phyloP scores from a whole-genome alignment of 2,113 vertebrate genomes.

The Phalacrocorax brasilianus region DNA sequence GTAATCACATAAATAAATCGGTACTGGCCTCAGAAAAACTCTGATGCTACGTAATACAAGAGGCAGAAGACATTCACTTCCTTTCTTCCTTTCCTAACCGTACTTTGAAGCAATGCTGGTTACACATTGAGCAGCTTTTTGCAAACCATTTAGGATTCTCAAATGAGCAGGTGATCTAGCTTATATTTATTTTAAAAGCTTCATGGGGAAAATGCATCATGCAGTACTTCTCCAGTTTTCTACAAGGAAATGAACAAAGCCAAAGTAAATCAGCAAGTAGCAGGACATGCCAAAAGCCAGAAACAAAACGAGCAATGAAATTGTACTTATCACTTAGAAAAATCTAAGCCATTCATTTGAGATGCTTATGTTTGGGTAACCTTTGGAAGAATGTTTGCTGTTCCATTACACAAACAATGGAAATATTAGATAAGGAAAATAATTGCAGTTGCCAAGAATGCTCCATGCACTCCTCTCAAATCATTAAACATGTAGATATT shows the following conservation, averaged over 20 bases:
- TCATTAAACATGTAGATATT: neutral
- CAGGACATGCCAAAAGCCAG: neutral
- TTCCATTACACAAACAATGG: constrained; percentile 56
- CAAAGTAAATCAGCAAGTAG: constrained; percentile 39
- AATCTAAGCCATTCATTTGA: constrained; percentile 54
- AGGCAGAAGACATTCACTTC: neutral
- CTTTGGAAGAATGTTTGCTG: constrained; percentile 62
- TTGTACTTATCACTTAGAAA: constrained; percentile 36
- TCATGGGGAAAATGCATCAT: neutral
- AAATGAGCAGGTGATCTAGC: neutral
- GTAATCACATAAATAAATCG: constrained; percentile 46
- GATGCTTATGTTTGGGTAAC: constrained; percentile 52
- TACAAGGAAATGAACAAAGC: constrained; percentile 23
- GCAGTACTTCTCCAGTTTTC: neutral
- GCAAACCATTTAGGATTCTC: neutral
- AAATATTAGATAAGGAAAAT: constrained; percentile 51
- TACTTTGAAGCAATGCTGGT: neutral
- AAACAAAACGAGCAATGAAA: constrained; percentile 33
- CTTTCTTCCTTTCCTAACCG: neutral
- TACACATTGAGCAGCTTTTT: neutral
- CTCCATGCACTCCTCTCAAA: neutral
- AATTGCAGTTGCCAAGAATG: neutral
- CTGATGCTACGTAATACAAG: neutral
- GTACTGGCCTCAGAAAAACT: constrained; percentile 15
- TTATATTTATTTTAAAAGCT: neutral